Evolutionary conservation across 1,140 invertebrate species (phyloP).

Genomic region (Euwallacea similis): DNA sequence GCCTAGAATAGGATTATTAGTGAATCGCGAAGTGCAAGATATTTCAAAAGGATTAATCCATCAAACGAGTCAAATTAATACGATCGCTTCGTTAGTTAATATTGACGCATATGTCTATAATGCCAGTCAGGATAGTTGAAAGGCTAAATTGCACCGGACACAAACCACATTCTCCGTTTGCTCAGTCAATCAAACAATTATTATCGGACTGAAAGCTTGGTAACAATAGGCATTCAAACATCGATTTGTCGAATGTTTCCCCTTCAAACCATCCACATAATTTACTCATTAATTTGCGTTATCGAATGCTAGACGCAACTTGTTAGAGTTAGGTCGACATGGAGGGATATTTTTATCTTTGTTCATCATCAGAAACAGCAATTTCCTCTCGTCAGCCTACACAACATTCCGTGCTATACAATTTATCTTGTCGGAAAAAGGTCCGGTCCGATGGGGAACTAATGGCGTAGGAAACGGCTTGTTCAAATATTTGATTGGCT

Average conservation of each 20-base stretch:
- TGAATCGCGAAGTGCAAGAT: too few species aligned
- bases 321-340: slow-evolving; percentile 10
- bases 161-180: background rate
- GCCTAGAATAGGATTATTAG: too few species aligned
- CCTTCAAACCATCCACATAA: background rate
- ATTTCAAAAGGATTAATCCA: too few species aligned
- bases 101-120: too few species aligned
- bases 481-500: slow-evolving; percentile 24
- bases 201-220: background rate
- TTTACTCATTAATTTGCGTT: slow-evolving; percentile 21
- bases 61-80: too few species aligned
- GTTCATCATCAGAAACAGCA: slow-evolving; percentile 23
- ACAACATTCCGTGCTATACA: slow-evolving; percentile 16
- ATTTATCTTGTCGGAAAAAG: slow-evolving; percentile 25
- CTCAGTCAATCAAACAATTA: background rate
- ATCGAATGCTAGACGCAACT: slow-evolving; percentile 2
- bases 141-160: background rate
- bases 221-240: background rate
- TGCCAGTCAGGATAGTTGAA: background rate
- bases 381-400: slow-evolving; percentile 21
- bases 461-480: slow-evolving; percentile 21
- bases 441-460: slow-evolving; percentile 8
- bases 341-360: slow-evolving; percentile 21
- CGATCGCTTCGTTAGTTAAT: too few species aligned
- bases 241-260: too few species aligned